Conservation (phyloP, 2,113 vertebrate species). For the Dendropsophus ebraccatus region DNA sequence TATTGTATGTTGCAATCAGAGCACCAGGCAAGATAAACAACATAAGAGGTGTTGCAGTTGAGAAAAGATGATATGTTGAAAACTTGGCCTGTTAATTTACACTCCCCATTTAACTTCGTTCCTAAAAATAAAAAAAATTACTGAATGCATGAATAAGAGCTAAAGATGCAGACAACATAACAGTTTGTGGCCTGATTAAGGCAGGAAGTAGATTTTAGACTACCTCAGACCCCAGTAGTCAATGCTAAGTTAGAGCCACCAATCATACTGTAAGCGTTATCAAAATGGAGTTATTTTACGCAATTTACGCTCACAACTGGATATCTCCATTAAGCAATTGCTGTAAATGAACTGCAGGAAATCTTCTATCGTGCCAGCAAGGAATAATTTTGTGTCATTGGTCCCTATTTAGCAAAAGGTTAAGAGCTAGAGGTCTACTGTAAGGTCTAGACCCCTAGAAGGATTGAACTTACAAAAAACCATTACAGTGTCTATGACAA, state of each 20-base stretch:
- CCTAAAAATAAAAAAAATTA: too few species aligned
- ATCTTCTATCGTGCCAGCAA: neutral
- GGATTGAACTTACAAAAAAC: neutral
- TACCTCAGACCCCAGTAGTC: neutral
- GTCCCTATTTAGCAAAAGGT: neutral
- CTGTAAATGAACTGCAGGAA: neutral
- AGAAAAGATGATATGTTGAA: too few species aligned
- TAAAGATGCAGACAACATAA: too few species aligned
- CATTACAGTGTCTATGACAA: neutral
- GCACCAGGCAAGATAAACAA: too few species aligned
- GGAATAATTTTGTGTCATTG: neutral
- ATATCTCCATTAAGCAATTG: neutral
- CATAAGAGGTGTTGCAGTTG: too few species aligned
- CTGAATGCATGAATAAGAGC: too few species aligned
- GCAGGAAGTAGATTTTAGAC: neutral
- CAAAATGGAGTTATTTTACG: too few species aligned
- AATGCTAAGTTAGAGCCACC: neutral
- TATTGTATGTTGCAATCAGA: too few species aligned
- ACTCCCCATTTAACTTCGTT: too few species aligned
- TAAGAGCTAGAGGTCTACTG: too few species aligned
- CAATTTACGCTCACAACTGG: neutral
- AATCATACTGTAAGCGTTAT: neutral
- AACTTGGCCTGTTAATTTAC: too few species aligned
- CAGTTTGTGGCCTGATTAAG: too few species aligned
- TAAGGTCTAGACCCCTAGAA: neutral